phyloP scores from a whole-genome alignment of 2,797 vertebrate genomes.

The Masticophis lateralis region DNA sequence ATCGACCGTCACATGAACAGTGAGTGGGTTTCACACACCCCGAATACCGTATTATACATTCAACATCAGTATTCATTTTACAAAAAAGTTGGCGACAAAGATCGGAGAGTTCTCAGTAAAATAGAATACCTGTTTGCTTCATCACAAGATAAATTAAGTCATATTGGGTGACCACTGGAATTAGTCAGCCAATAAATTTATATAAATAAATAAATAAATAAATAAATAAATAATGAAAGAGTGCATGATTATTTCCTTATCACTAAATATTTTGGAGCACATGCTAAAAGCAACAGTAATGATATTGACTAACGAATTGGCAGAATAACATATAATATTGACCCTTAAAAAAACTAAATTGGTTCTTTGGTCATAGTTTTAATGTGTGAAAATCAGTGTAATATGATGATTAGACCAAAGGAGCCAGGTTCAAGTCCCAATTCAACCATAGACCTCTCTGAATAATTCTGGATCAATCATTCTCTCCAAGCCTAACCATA shows the following conservation, averaged over 20 bases:
- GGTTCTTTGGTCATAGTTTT: neutral
- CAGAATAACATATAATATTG: neutral
- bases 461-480: neutral
- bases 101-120: neutral
- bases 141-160: neutral
- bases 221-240: too few species aligned
- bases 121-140: neutral
- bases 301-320: neutral
- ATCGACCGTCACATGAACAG: too few species aligned
- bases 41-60: neutral
- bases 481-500: neutral
- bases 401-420: neutral
- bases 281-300: neutral
- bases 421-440: neutral
- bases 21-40: too few species aligned
- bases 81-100: neutral
- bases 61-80: neutral
- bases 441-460: neutral
- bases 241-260: neutral
- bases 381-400: neutral
- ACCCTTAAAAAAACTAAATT: neutral
- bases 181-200: neutral
- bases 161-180: neutral
- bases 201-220: neutral
- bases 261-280: neutral